Percentiles rank a stretch among this genome's conserved stretches.
Evolutionary conservation across 2,888 invertebrate species (phyloP).

Genomic region (Drosophila mulleri): DNA sequence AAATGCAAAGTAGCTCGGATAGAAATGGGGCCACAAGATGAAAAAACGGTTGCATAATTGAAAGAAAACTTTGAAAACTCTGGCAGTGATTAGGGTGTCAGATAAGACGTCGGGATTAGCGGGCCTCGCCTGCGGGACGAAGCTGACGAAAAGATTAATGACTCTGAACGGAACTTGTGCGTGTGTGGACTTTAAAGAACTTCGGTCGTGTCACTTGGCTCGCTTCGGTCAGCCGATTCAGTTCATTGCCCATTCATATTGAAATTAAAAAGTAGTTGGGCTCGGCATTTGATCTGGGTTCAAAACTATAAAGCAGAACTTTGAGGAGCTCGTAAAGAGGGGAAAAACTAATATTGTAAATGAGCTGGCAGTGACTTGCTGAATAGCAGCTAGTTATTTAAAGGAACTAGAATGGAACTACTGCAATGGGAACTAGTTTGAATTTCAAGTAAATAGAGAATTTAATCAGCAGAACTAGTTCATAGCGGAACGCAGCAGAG

Average conservation of each 20-base stretch:
- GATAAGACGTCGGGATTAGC: constrained; percentile 26
- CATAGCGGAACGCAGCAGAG: background rate
- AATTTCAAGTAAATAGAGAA: background rate
- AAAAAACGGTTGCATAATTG: constrained; percentile 56
- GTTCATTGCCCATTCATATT: constrained; percentile 31
- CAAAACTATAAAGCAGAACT: background rate
- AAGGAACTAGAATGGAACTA: background rate
- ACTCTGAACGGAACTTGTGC: constrained; percentile 21
- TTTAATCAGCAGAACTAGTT: background rate
- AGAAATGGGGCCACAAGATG: background rate
- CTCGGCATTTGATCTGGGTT: constrained; percentile 18
- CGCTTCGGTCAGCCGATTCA: constrained; percentile 6
- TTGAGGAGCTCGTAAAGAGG: background rate
- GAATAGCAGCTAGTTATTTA: too few species aligned
- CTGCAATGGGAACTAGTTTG: background rate
- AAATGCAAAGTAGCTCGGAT: constrained; percentile 60
- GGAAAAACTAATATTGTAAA: background rate
- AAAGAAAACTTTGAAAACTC: constrained; percentile 54
- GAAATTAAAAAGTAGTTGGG: constrained; percentile 25
- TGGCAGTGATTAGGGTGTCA: constrained; percentile 53
- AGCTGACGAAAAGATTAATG: constrained; percentile 57
- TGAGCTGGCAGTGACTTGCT: background rate
- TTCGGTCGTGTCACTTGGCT: background rate
- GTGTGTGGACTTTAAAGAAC: constrained; percentile 26
- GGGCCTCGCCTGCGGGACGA: constrained; percentile 9